phyloP scores from a whole-genome alignment of 2,797 vertebrate species.

The Cuculus canorus region DNA sequence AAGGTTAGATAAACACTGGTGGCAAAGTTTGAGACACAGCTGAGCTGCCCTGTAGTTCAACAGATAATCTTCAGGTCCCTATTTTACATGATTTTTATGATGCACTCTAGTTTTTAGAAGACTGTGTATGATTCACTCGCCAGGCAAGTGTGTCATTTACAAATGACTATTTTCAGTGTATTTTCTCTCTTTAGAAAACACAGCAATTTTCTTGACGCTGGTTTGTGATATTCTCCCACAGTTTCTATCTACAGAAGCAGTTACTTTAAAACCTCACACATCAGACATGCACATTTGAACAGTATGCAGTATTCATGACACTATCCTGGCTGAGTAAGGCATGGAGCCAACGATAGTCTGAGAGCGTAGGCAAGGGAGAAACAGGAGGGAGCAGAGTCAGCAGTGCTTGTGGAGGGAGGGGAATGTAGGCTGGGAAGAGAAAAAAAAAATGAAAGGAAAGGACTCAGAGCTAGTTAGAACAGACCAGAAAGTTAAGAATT shows the following conservation, averaged over 20 bases:
- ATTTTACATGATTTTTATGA: not conserved
- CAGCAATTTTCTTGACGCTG: constrained; percentile 27
- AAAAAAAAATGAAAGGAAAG: not conserved
- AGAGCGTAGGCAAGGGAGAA: constrained; percentile 5
- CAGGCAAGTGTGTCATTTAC: not conserved
- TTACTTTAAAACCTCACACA: constrained; percentile 23
- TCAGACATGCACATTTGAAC: constrained; percentile 44
- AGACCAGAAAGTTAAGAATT: not conserved
- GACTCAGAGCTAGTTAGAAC: not conserved
- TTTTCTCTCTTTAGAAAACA: constrained; percentile 39
- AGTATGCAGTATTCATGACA: constrained; percentile 49
- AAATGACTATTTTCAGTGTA: constrained; percentile 32
- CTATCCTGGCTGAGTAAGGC: constrained; percentile 5
- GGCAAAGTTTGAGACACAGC: not conserved
- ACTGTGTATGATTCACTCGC: constrained; percentile 1
- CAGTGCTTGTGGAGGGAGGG: not conserved
- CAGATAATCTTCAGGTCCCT: not conserved
- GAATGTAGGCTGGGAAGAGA: not conserved
- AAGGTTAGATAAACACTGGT: not conserved
- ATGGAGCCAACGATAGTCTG: not conserved
- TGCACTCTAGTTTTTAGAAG: not conserved
- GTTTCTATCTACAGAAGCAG: constrained; percentile 36
- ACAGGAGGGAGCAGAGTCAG: constrained; percentile 32
- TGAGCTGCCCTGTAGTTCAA: not conserved
- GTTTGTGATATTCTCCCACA: constrained; percentile 8